These are phyloP conservation scores for Dissostichus mawsoni DNA, from an alignment of 2,113 vertebrate species.

Conservation along the genomic window DNA sequence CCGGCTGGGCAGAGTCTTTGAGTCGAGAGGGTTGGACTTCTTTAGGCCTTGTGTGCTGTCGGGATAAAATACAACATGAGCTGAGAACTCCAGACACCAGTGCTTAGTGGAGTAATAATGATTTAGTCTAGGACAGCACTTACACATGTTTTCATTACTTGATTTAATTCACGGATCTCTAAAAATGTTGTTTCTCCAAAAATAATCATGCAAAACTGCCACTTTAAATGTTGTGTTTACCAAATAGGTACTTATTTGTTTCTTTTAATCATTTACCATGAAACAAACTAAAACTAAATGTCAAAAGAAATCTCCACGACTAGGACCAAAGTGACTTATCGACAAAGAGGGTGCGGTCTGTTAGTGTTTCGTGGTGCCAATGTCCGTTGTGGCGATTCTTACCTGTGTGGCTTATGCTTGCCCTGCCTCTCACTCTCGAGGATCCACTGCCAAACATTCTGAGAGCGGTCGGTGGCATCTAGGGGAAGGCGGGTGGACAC, in stretches of 20 bases:
- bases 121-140: no score
- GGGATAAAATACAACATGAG: not conserved
- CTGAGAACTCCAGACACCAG: not conserved
- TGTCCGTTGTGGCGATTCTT: not conserved
- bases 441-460: constrained; percentile 98
- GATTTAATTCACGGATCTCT: no score
- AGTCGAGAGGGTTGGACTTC: constrained; percentile 85
- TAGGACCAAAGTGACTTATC: no score
- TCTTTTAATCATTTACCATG: no score
- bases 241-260: no score
- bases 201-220: no score
- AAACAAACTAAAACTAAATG: no score
- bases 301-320: no score
- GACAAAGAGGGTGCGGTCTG: no score
- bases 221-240: no score
- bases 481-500: constrained; percentile 85
- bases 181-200: no score
- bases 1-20: constrained; percentile 78
- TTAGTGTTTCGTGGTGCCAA: not conserved
- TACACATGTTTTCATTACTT: no score
- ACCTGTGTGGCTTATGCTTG: constrained; percentile 95
- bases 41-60: constrained; percentile 87
- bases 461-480: constrained; percentile 90
- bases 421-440: constrained; percentile 93
- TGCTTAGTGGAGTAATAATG: not conserved